Evolutionary conservation across 2,113 vertebrate genomes (phyloP), one percentile per base, ranked within the genome.

Genomic region (Epinephelus moara): DNA sequence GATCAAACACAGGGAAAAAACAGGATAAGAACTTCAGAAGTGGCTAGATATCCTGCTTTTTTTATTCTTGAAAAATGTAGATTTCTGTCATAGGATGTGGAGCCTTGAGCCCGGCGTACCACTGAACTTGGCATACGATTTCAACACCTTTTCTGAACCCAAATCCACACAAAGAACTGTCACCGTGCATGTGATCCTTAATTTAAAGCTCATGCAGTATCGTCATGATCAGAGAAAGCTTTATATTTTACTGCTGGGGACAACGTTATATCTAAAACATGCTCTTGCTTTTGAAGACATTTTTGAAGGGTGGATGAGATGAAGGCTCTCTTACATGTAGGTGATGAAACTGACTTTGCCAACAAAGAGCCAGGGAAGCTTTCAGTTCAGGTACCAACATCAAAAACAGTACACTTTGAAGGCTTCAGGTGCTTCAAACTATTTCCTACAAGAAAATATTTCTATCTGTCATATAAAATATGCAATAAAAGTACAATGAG

Each of bases 1-100:
- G 55, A 76, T 66, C 75, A 88, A 78, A 12, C 25, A 84, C 30
- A 56, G 33, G 1, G 6, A 21, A 21, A 45, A 11, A 25, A 40
- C 13, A 1, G 4, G 27, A n/a, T 72, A 37, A 68, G 17, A 68
- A 49, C 12, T 19, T 59, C 14, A 4, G 5, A 15, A 9, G n/a
- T 15, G 13, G 47, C 13, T 49, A 49, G 47, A 64, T 37, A 40
- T 37, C 18, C 13, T 66, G 12, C 11, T 49, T n/a, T 62, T 62
- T 63, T 40, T 33, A 19, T 61, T 33, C 33, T 19, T 62, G 19
- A 11, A 6, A n/a, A 64, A 42, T 23, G 12, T 23, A 42, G 21
- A 45, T 45, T 64, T 64, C 62, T 15, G 37, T 63, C 61, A 13
- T 37, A 60, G 56, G 9, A 45, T 55, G 53, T 12, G 11, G 0